Evolutionary conservation across 2,888 invertebrate genomes (phyloP), one percentile per base, ranked within the genome.

Genomic region (Pyrochroa serraticornis): DNA sequence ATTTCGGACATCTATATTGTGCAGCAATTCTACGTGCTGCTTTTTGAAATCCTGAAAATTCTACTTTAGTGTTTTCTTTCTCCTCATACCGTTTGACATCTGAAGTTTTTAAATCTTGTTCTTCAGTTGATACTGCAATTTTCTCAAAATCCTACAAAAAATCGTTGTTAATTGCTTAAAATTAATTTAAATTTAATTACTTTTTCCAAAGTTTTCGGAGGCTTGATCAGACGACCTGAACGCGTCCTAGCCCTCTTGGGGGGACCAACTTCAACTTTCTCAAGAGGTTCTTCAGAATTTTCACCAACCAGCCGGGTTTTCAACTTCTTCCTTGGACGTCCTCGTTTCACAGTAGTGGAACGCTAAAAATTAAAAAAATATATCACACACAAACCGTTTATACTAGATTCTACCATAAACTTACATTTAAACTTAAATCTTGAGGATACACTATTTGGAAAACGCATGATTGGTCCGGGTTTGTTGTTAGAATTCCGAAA

Each of bases 1-100:
- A 88, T n/a, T 83, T 83, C 1, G 84, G 83, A 73, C 88, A 88
- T 33, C 82, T 79, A 68, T 83, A 85, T 43, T 82, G 80, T 38
- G 82, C 76, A 0, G 82, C 78, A 60, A 83, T 80, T 48, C 79
- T 82, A 41, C 83, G 78, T 69, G 70, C 73, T 33, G 63, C 65
- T 44, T 64, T 66, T 37, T 69, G 68, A n/a, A 62, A 45, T 33
- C 66, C 61, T 9, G 45, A 34, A 10, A 62, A 61, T 12, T 62
- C 39, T 0, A 44, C 33, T 35, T 55, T 58, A 5, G 49, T 39
- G 13, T 55, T 47, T 7, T 63, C 60, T 34, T 69, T 69, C 30
- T 74, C 75, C 43, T 62, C 66, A 45, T 69, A 68, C 7, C 67
- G 62, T 48, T 66, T 68, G 60, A 75, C 75, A 62, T 76, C 73